phyloP scores from a whole-genome alignment of 2,113 vertebrate species.

The Azemiops feae region DNA sequence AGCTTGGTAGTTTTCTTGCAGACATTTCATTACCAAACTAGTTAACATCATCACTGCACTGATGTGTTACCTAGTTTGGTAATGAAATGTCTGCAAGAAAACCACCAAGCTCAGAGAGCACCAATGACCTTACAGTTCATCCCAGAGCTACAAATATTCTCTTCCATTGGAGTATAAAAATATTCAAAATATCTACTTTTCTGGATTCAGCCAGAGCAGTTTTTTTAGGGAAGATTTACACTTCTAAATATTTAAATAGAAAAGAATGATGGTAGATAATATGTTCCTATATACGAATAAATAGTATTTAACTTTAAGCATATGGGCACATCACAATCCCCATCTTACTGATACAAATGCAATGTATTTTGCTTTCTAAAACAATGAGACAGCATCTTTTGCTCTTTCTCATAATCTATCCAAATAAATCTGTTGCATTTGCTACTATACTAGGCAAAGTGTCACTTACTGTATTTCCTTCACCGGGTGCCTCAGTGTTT shows the following conservation, averaged over 20 bases:
- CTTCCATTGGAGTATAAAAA: background rate
- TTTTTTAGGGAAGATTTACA: background rate
- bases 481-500: constrained; percentile 87
- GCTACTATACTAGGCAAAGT: background rate
- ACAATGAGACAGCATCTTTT: background rate
- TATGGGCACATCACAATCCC: background rate
- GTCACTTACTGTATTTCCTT: constrained; percentile 81
- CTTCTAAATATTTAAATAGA: background rate
- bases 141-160: background rate
- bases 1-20: background rate
- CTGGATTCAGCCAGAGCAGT: background rate
- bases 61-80: background rate
- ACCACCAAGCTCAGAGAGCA: background rate
- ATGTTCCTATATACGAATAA: background rate
- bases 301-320: background rate
- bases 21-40: background rate
- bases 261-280: background rate
- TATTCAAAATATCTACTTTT: background rate
- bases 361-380: background rate
- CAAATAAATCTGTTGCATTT: background rate
- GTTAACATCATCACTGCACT: background rate
- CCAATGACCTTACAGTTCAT: background rate
- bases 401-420: background rate
- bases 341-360: background rate
- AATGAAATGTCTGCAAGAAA: background rate